These are phyloP conservation scores for Frankliniella fusca DNA, from an alignment of 2,888 invertebrate genomes.

Conservation along the genomic window DNA sequence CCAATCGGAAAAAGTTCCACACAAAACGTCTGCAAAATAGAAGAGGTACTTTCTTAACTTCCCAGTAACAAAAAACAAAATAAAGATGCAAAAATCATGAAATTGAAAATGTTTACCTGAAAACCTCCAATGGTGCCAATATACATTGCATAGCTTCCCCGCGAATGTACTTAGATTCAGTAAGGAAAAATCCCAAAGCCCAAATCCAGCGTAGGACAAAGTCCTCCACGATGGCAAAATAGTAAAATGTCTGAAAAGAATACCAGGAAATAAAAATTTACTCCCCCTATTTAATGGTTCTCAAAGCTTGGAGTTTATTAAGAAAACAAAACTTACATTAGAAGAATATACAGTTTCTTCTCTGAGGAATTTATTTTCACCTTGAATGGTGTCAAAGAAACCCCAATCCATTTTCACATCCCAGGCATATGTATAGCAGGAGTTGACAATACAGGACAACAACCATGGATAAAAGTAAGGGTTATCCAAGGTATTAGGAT, in stretches of 20 bases:
- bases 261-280: background rate
- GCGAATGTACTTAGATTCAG: conserved; percentile 60
- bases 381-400: conserved; percentile 64
- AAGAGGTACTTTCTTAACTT: background rate
- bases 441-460: conserved; percentile 61
- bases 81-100: background rate
- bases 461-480: conserved; percentile 70
- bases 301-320: conserved; percentile 20
- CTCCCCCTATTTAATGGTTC: background rate
- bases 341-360: conserved; percentile 78
- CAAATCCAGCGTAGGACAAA: conserved; percentile 73
- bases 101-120: conserved; percentile 48
- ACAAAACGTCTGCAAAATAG: conserved; percentile 59
- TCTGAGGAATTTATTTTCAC: conserved; percentile 69
- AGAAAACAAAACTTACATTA: conserved; percentile 53
- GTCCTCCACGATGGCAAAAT: conserved; percentile 78
- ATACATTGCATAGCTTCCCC: conserved; percentile 64
- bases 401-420: conserved; percentile 90
- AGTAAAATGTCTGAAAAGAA: conserved; percentile 62
- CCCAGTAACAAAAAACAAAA: conserved; percentile 25
- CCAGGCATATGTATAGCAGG: conserved; percentile 78
- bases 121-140: conserved; percentile 64
- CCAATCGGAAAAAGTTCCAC: conserved; percentile 85
- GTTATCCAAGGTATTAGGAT: conserved; percentile 47
- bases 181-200: conserved; percentile 67